Percentiles rank a stretch among this genome's conserved stretches.
These are phyloP conservation scores for Nebria ingens DNA, from an alignment of 1,140 invertebrate species.

Conservation along the genomic window DNA sequence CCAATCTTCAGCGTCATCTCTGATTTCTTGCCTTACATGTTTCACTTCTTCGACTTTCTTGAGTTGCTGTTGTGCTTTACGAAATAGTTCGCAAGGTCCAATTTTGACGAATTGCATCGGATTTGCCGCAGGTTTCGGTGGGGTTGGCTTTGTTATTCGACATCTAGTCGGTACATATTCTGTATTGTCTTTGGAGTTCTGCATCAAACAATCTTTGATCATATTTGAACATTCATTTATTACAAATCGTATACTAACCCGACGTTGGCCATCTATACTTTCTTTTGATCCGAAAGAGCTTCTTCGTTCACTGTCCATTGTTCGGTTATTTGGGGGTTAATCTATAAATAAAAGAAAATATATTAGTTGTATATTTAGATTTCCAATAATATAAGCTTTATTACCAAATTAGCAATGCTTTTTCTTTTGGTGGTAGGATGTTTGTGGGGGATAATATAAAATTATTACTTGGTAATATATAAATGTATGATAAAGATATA, in stretches of 20 bases:
- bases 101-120: constrained; percentile 84
- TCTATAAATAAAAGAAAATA: constrained; percentile 1
- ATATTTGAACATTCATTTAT: not conserved
- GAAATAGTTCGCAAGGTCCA: constrained; percentile 72
- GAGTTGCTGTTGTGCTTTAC: constrained; percentile 74
- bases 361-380: no score
- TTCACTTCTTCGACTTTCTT: constrained; percentile 75
- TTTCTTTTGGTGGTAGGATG: no score
- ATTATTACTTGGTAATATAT: no score
- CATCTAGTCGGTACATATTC: constrained; percentile 33
- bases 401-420: no score
- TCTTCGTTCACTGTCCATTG: not conserved
- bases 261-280: not conserved
- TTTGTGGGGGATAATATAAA: no score
- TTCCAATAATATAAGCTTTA: no score
- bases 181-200: constrained; percentile 21
- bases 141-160: constrained; percentile 38
- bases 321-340: not conserved
- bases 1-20: constrained; percentile 83
- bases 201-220: not conserved
- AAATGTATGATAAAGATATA: no score
- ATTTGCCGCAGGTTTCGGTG: constrained; percentile 70
- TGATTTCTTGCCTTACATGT: constrained; percentile 59
- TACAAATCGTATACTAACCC: not conserved
- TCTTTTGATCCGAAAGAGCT: not conserved